Evolutionary conservation across 92 coral and sea anemone genomes (phyloP).

Genomic region (Heteractis magnifica): DNA sequence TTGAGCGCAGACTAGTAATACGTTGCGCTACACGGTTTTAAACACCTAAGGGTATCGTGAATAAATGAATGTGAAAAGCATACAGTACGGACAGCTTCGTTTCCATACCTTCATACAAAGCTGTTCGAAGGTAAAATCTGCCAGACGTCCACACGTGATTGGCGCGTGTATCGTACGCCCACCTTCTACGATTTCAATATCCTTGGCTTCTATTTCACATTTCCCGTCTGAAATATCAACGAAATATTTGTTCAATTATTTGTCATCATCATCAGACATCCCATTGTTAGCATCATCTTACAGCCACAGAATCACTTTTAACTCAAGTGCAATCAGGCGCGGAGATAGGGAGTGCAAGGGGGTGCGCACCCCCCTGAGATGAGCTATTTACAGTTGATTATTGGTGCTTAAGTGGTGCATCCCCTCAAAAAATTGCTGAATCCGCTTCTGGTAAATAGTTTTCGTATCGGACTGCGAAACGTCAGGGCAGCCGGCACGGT

Average conservation of each 20-base stretch:
- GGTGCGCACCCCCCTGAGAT: too few species aligned
- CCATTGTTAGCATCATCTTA: not conserved
- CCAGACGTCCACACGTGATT: conserved; percentile 76
- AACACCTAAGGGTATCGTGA: too few species aligned
- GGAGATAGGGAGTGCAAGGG: too few species aligned
- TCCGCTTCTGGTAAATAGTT: too few species aligned
- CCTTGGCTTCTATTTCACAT: conserved; percentile 61
- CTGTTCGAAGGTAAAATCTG: conserved; percentile 90
- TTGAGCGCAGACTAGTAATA: too few species aligned
- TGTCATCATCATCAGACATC: not conserved
- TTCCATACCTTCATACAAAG: conserved; percentile 78
- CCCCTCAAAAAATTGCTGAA: too few species aligned
- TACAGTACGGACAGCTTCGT: not conserved
- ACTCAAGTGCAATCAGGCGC: too few species aligned
- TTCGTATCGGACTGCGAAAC: too few species aligned
- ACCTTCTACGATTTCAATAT: conserved; percentile 69
- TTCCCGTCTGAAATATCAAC: conserved; percentile 34
- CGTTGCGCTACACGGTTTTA: too few species aligned
- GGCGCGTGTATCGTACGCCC: conserved; percentile 79
- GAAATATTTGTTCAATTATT: not conserved
- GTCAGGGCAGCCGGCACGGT: too few species aligned
- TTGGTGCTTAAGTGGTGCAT: too few species aligned
- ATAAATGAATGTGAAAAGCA: not conserved
- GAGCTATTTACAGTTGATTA: too few species aligned
- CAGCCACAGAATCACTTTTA: not conserved